phyloP scores from a whole-genome alignment of 2,888 invertebrate species.

The Drosophila kanekoi region DNA sequence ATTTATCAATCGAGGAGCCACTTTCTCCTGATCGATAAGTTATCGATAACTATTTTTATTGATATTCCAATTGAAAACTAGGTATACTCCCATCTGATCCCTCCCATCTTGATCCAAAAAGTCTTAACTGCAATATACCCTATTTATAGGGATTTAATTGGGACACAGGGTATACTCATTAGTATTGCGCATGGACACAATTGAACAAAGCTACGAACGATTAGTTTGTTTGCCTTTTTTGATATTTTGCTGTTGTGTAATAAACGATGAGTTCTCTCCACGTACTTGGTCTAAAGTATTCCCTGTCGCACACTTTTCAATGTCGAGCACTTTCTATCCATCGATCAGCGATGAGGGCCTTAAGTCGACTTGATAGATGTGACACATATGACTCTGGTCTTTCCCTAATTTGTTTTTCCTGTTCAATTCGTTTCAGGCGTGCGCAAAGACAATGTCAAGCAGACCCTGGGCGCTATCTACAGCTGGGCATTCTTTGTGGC shows the following conservation, averaged over 20 bases:
- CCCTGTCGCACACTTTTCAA: background rate
- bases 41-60: no score
- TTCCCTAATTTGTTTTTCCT: background rate
- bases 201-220: conserved; percentile 16
- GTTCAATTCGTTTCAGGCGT: conserved; percentile 65
- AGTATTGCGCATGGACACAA: background rate
- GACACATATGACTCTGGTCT: conserved; percentile 2
- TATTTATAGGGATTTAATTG: background rate
- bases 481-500: conserved; percentile 81
- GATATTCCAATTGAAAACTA: no score
- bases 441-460: conserved; percentile 67
- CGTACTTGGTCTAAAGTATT: background rate
- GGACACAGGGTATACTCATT: background rate
- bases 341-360: conserved; percentile 17
- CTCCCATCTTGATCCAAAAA: no score
- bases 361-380: conserved; percentile 35
- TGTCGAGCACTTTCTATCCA: conserved; percentile 13
- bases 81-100: no score
- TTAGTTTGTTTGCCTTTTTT: conserved; percentile 27
- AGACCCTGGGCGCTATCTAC: conserved; percentile 69
- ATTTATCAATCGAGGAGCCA: no score
- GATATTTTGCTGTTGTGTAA: conserved; percentile 42
- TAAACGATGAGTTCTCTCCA: conserved; percentile 15
- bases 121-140: background rate
- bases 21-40: no score